Evolutionary conservation across 1,140 invertebrate species (phyloP).

Genomic region (Plutomurus gul): DNA sequence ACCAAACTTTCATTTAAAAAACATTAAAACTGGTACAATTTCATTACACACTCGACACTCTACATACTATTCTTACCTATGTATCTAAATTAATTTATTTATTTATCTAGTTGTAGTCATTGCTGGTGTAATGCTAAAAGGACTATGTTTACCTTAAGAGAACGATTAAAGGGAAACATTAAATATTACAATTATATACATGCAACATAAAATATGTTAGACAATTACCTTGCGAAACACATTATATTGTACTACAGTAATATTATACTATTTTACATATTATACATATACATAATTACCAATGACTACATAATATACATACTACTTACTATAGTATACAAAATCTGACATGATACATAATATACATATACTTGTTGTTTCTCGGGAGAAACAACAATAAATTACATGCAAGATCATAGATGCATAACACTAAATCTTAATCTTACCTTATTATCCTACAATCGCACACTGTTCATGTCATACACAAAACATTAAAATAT

Average conservation of each 20-base stretch:
- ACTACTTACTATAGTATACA: conserved; percentile 18
- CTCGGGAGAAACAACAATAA: too few relatives aligned
- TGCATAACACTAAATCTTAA: too few relatives aligned
- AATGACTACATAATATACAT: background rate
- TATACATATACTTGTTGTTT: background rate
- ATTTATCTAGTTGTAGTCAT: too few relatives aligned
- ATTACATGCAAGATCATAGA: too few relatives aligned
- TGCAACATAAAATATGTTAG: background rate
- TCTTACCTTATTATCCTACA: too few relatives aligned
- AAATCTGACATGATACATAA: conserved; percentile 4
- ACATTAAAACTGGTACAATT: too few relatives aligned
- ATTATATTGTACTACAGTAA: background rate
- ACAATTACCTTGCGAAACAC: too few relatives aligned
- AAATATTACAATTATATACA: background rate
- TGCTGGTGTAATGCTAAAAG: background rate
- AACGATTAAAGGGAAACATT: background rate
- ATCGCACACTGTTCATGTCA: too few relatives aligned
- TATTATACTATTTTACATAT: background rate
- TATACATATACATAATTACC: background rate
- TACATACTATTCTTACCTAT: background rate
- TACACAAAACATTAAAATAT: too few relatives aligned
- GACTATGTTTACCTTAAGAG: background rate
- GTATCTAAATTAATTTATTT: background rate
- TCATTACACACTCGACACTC: background rate
- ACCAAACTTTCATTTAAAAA: too few relatives aligned